Base-by-base conservation (phyloP, 2,888 invertebrate genomes). In the Diogma glabrata region DNA sequence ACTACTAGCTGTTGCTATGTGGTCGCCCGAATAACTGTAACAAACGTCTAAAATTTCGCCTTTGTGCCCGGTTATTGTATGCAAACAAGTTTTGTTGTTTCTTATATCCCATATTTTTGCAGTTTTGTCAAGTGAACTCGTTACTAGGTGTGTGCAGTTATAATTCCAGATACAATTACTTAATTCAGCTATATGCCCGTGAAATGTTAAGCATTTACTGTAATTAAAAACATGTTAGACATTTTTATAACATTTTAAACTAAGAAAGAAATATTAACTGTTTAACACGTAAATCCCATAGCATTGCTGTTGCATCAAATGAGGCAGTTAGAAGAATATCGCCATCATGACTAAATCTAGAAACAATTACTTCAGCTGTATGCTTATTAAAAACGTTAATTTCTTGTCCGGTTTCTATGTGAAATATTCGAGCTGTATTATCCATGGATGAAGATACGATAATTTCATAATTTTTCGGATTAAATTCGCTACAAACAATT, bases 361-460 rank as follows among this genome's bases (percentile, higher is more conserved):
- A 69, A 0, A 82, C 77, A 51, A 87, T 82, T 48, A 89, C 82
- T 67, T 87, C 87, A 2, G 81, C 86, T 2, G 79, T 76, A 64
- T 89, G 88, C 1, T 83, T 81, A n/a, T 59, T 60, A 55, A 83
- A 73, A 2, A 72, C 72, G 47, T 76, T 75, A 51, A 82, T 61
- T 57, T 83, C 81, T 46, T 73, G 71, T 3, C 81, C 85, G 48
- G 85, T 83, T 56, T 73, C 73, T 9, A 77, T 71, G 57, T 86
- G 81, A 69, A 78, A 88, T 23, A 88, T 69, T 60, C 81, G 82
- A 6, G 85, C 82, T 0, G 81, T 82, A 43, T 75, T 72, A 62
- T 89, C 88, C 78, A 87, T 83, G 16, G 86, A 85, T 0, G 82
- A 85, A 0, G 88, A 86, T 5, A 81, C 86, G 0, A 82, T 73